Evolutionary conservation across 1,140 invertebrate genomes (phyloP), one percentile per base, ranked within the genome.

Genomic region (Ceratina japonica): DNA sequence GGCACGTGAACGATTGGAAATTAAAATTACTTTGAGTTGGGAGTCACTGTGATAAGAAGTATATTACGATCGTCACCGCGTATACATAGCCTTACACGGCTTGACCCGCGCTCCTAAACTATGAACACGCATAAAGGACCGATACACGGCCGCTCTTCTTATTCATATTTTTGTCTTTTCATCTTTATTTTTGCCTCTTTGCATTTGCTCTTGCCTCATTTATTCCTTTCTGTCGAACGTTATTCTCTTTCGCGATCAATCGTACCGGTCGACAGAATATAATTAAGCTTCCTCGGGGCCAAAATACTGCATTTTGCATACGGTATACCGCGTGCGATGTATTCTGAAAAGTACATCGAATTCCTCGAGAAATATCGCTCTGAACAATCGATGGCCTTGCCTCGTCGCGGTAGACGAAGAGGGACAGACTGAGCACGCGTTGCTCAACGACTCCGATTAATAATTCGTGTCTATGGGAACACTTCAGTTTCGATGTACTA

Each of bases 11-110:
- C 44, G 49, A 71, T 49, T 31, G 12, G 52, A 27, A 66, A 37
- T 22, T 15, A 44, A 84, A 63, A 16, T 64, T 58, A 64, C 51
- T 27, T 7, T 16, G 22, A 49, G 79, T 87, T 90, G 87, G 84
- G 81, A 61, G 83, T 81, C 86, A 83, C 85, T 88, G 85, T 86
- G 89, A 90, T 90, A 90, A 90, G 87, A 66, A 82, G 66, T 66
- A 73, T 56, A 86, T 76, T 72, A 80, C 68, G 66, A 56, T 69
- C 65, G 59, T 37, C 64, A 56, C 64, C 79, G 70, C 80, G 84
- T 82, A 84, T 81, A 7, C 37, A 7, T 37, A 87, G 82, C 74
- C 72, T 80, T 85, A 85, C 75, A 78, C 62, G 59, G 65, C 52
- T 84, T 83, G 77, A 83, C 72, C 82, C 62, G 61, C 15, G 16